Conservation (phyloP, 2,888 invertebrate species). For the Calameuta idolon region DNA sequence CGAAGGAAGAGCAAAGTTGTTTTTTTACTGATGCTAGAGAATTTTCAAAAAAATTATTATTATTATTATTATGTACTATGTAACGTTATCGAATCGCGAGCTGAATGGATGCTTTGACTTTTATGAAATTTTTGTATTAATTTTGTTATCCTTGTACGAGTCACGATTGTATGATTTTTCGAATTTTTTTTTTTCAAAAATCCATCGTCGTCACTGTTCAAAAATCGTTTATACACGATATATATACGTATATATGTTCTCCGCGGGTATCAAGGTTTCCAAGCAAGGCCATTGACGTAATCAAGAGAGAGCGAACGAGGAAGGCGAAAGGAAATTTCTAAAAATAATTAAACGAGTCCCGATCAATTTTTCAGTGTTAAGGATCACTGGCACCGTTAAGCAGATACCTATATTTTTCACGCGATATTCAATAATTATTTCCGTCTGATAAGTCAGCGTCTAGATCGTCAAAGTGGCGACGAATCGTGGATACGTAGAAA, state of each 20-base stretch:
- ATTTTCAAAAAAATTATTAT: too few species aligned
- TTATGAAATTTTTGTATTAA: not conserved
- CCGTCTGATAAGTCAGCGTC: too few species aligned
- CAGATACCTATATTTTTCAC: too few species aligned
- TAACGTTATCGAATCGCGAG: slow-evolving; percentile 1
- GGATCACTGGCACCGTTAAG: too few species aligned
- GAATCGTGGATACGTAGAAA: too few species aligned
- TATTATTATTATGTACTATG: not conserved
- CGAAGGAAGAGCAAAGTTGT: slow-evolving; percentile 17
- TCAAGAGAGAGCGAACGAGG: too few species aligned
- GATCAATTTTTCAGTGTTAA: too few species aligned
- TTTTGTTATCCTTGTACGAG: not conserved
- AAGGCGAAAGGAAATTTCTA: too few species aligned
- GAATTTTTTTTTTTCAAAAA: not conserved
- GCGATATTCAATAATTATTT: too few species aligned
- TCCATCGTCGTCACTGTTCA: not conserved
- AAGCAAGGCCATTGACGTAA: not conserved
- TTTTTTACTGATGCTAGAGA: slow-evolving; percentile 20
- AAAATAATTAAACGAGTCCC: too few species aligned
- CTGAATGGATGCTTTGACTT: not conserved
- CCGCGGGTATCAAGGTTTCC: not conserved
- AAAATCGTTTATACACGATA: not conserved
- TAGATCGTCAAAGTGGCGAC: too few species aligned
- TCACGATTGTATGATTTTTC: not conserved
- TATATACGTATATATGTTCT: not conserved